Evolutionary conservation across 2,113 vertebrate species (phyloP), one percentile per base, ranked within the genome.

Genomic region (Penelope pileata): DNA sequence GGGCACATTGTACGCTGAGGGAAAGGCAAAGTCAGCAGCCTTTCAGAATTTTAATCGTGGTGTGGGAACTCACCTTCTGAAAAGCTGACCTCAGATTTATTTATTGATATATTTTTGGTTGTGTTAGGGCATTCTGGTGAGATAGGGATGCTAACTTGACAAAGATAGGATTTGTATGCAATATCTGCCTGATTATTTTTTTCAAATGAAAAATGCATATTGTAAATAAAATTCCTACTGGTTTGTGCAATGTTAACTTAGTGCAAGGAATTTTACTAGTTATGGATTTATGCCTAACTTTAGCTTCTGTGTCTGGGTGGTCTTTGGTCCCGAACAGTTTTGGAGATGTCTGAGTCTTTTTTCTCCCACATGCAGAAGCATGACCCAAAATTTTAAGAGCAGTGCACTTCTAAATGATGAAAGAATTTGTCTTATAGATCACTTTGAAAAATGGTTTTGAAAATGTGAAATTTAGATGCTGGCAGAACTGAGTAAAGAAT

Each of bases 1-100:
- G 70, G 92, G 42, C 45, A 59, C 78, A 94, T 94, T 95, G 95
- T 91, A 48, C 72, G 8, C 81, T n/a, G 62, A 85, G 82, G 86
- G 87, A 93, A 69, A 81, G 19, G 76, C 64, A 42, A 16, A 63
- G 59, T 38, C 38, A 69, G 64, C n/a, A 45, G 86, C 26, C 70
- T 67, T 83, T 93, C 19, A 74, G 78, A 74, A 75, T 90, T 54
- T 32, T 90, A 19, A 26, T 87, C n/a, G 5, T 56, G 18, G 22
- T 48, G 27, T 78, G 47, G 77, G 38, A 26, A 30, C 67, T 92
- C 91, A 66, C 64, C 68, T 91, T 82, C 77, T 87, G 74, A 27
- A 80, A 69, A 16, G 6, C 68, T 19, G n/a, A 23, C 45, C 21
- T 79, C 69, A 38, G 27, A 48, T 94, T 83, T 72, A 67, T 42